Evolutionary conservation across 1,140 invertebrate genomes (phyloP), one percentile per base, ranked within the genome.

Genomic region (Listronotus oregonensis): DNA sequence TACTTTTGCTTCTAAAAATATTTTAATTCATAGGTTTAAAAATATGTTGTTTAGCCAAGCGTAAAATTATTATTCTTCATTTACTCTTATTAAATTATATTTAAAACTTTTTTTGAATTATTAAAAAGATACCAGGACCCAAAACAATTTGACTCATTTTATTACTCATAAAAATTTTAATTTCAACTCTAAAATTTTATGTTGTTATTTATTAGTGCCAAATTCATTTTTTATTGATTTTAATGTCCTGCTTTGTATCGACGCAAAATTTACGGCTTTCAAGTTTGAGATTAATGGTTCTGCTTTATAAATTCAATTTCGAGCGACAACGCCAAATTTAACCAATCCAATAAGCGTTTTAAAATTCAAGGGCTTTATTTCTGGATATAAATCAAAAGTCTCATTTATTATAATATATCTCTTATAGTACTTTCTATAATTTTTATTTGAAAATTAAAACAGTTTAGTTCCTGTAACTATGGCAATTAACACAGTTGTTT

Each of bases 311-410:
- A 60, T 60, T 60, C 31, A 60, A 49, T 60, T 60, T 14, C 6
- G 14, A 50, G 31, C 58, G 44, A 60, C 58, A 58, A 39, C 55
- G 39, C 55, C 42, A 44, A 58, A 60, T 60, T 60, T 37, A 60
- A 50, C 58, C 47, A 50, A 50, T 50, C 31, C 27, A 37, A 17
- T 32, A 31, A 46, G 21, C 58, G 32, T 39, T 49, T 58, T 49
- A 50, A 50, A 60, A 46, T 43, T 58, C 55, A 58, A 43, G 31
- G 21, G 43, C 40, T 27, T 21, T 15, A 42, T 58, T 15, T 56
- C 34, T 42, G 39, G 18, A 56, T 17, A 11, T 46, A 58, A 46
- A 58, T 46, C 43, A 46, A 27, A 58, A 58, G 43, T 32, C 9
- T 17, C 9, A 11, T 10, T 8, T 15, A 42, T 39, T 42, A 39